phyloP scores from a whole-genome alignment of 2,797 vertebrate species.

The Pogoniulus pusillus region DNA sequence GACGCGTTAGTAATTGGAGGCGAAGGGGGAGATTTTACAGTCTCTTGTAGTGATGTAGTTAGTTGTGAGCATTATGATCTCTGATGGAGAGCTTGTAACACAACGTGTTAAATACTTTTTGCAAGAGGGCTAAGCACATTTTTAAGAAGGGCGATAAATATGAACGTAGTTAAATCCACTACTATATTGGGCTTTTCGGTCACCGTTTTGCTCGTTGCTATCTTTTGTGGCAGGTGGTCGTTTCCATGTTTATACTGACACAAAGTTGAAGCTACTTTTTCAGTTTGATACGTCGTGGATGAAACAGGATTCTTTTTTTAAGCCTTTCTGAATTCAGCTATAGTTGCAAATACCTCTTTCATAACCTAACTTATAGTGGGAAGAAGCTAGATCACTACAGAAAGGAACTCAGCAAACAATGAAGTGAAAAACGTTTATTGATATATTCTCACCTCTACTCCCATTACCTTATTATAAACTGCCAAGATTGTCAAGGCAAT shows the following conservation, averaged over 20 bases:
- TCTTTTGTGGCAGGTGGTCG: background rate
- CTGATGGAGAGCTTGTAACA: background rate
- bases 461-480: background rate
- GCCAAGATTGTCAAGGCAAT: rapidly evolving
- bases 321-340: background rate
- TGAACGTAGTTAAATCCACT: background rate
- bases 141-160: background rate
- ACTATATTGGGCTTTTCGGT: background rate
- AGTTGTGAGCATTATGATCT: background rate
- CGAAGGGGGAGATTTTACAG: background rate
- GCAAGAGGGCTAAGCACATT: background rate
- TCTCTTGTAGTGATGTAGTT: background rate
- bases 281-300: background rate
- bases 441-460: background rate
- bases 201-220: background rate
- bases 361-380: rapidly evolving
- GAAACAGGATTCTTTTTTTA: rapidly evolving
- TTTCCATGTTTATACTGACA: background rate
- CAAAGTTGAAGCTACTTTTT: background rate
- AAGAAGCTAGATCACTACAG: background rate
- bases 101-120: background rate
- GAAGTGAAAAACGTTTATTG: background rate
- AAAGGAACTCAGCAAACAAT: background rate
- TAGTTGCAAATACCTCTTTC: background rate
- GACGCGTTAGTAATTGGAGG: background rate